Percentiles rank a stretch among this genome's conserved stretches.
Evolutionary conservation across 2,797 vertebrate species (phyloP).

Genomic region (Peromyscus melanophrys): DNA sequence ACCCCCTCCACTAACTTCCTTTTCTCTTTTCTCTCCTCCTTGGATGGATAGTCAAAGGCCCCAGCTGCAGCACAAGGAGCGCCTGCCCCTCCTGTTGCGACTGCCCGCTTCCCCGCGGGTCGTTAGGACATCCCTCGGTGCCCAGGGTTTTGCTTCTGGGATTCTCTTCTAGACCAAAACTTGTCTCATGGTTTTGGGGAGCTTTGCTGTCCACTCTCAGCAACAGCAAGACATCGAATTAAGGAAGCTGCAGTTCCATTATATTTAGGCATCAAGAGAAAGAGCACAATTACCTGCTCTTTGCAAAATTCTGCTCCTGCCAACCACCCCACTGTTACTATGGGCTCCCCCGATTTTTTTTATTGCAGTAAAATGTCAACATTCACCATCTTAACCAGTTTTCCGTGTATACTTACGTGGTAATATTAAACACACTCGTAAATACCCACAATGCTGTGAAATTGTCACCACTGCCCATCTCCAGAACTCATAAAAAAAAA

Average conservation of each 20-base stretch:
- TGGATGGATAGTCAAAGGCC: constrained; percentile 76
- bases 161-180: constrained; percentile 28
- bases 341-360: background rate
- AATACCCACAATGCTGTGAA: no score
- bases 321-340: background rate
- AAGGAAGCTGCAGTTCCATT: background rate
- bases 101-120: background rate
- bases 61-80: constrained; percentile 64
- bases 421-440: background rate
- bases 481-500: background rate
- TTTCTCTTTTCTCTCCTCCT: constrained; percentile 55
- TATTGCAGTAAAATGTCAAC: background rate
- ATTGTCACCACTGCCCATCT: background rate
- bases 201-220: background rate
- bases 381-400: background rate
- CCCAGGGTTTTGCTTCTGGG: background rate
- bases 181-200: background rate
- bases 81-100: background rate
- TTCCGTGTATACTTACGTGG: background rate
- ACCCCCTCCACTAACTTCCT: constrained; percentile 67
- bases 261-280: background rate
- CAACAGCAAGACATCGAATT: background rate
- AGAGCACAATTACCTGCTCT: fast-evolving
- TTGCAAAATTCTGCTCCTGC: background rate
- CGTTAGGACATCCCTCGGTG: background rate